Evolutionary conservation across 2,888 invertebrate species (phyloP).

Genomic region (Drosophila borborema): DNA sequence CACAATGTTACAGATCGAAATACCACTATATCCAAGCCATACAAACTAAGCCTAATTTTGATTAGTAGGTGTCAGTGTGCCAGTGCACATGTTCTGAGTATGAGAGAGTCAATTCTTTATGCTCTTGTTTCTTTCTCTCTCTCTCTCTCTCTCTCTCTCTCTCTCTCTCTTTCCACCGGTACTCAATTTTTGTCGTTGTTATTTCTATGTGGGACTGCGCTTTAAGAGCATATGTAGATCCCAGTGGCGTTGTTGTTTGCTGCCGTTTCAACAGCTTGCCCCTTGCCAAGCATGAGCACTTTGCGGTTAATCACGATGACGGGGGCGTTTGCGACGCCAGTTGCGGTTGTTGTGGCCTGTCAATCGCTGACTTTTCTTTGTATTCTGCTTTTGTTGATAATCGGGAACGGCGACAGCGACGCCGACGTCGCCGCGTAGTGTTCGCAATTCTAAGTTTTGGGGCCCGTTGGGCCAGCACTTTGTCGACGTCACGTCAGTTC

Average conservation of each 20-base stretch:
- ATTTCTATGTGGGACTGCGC: slow-evolving; percentile 32
- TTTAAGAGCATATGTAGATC: slow-evolving; percentile 62
- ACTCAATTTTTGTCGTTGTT: not conserved
- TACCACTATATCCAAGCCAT: not conserved
- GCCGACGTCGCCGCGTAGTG: slow-evolving; percentile 31
- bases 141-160: not conserved
- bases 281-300: slow-evolving; percentile 32
- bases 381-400: slow-evolving; percentile 64
- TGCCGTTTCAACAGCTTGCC: not conserved
- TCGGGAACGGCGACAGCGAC: slow-evolving; percentile 50
- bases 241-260: slow-evolving; percentile 28
- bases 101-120: slow-evolving; percentile 23
- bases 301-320: slow-evolving; percentile 68
- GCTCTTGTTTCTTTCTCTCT: slow-evolving; percentile 1
- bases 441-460: slow-evolving; percentile 59
- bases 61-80: slow-evolving; percentile 40
- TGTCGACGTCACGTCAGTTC: slow-evolving; percentile 72
- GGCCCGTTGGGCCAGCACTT: slow-evolving; percentile 47
- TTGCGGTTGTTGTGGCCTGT: slow-evolving; percentile 68
- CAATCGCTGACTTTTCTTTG: slow-evolving; percentile 65
- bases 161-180: slow-evolving; percentile 1
- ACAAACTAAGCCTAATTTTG: not conserved
- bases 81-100: slow-evolving; percentile 47
- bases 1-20: not conserved
- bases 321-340: slow-evolving; percentile 57